These are phyloP conservation scores for Buceros bicornis DNA, from an alignment of 2,797 vertebrate genomes.

Conservation along the genomic window DNA sequence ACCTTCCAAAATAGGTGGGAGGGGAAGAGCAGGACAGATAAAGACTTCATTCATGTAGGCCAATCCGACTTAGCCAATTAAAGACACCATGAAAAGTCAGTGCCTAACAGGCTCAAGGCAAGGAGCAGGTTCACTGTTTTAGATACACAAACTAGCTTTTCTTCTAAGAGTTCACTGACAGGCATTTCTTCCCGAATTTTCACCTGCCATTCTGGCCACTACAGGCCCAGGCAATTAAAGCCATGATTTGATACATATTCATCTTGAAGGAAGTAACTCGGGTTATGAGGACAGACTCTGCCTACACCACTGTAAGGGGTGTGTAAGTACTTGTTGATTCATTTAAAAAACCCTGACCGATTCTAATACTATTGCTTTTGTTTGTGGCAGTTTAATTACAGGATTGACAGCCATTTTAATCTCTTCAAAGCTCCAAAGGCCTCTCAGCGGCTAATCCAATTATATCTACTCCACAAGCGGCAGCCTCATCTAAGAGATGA, in stretches of 20 bases:
- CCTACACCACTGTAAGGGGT: conserved; percentile 56
- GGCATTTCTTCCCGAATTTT: conserved; percentile 22
- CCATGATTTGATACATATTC: neutral
- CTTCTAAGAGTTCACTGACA: conserved; percentile 19
- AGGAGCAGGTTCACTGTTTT: conserved; percentile 70
- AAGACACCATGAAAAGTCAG: conserved; percentile 78
- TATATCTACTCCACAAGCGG: conserved; percentile 93
- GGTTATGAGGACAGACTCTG: conserved; percentile 39
- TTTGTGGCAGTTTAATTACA: conserved; percentile 94
- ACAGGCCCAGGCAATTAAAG: too few species aligned
- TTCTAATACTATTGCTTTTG: conserved; percentile 77
- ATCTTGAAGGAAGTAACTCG: conserved; percentile 67
- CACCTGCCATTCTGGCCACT: conserved; percentile 44
- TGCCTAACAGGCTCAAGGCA: conserved; percentile 70
- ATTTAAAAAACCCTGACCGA: conserved; percentile 55
- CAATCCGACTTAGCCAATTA: conserved; percentile 80
- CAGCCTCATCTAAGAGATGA: conserved; percentile 85
- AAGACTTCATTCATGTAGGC: conserved; percentile 76
- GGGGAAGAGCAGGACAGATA: conserved; percentile 61
- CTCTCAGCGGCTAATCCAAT: conserved; percentile 96
- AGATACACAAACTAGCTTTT: conserved; percentile 55
- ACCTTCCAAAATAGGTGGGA: conserved; percentile 70
- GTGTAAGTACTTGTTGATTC: conserved; percentile 77
- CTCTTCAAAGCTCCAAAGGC: conserved; percentile 93
- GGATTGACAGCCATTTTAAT: conserved; percentile 96